These are phyloP conservation scores for Holotrichia oblita DNA, from an alignment of 1,140 invertebrate species.

Conservation along the genomic window DNA sequence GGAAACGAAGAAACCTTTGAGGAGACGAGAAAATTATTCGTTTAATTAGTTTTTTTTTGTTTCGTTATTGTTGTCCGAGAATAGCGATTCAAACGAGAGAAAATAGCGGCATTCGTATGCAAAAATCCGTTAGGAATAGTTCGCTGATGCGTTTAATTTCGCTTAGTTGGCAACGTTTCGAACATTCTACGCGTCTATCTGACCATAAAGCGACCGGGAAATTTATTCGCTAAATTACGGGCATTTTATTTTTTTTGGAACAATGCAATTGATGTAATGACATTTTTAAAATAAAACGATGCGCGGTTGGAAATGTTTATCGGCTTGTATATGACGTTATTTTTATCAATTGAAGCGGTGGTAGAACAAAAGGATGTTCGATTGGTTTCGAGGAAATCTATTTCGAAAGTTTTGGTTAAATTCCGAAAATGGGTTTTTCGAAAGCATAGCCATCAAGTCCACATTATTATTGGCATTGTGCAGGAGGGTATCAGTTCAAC, in stretches of 20 bases:
- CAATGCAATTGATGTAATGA: not conserved
- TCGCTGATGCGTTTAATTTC: constrained; percentile 6
- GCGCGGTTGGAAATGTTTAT: no score
- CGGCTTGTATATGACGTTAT: no score
- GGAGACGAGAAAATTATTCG: not conserved
- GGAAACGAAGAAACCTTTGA: not conserved
- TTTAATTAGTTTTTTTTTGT: not conserved
- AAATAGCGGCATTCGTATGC: not conserved
- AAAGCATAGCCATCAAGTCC: no score
- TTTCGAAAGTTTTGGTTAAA: no score
- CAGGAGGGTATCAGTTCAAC: no score
- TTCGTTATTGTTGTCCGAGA: not conserved
- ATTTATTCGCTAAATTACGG: not conserved
- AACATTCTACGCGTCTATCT: not conserved
- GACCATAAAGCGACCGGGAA: not conserved
- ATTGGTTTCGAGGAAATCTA: no score
- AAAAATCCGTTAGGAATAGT: constrained; percentile 4
- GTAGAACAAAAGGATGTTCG: no score
- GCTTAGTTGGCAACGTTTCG: not conserved
- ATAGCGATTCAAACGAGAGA: not conserved
- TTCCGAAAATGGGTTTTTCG: no score
- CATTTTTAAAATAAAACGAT: not conserved
- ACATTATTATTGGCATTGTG: no score
- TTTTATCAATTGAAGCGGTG: no score
- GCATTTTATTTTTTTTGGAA: not conserved